Base-by-base conservation (phyloP, 2,113 vertebrate genomes). In the Meriones unguiculatus region DNA sequence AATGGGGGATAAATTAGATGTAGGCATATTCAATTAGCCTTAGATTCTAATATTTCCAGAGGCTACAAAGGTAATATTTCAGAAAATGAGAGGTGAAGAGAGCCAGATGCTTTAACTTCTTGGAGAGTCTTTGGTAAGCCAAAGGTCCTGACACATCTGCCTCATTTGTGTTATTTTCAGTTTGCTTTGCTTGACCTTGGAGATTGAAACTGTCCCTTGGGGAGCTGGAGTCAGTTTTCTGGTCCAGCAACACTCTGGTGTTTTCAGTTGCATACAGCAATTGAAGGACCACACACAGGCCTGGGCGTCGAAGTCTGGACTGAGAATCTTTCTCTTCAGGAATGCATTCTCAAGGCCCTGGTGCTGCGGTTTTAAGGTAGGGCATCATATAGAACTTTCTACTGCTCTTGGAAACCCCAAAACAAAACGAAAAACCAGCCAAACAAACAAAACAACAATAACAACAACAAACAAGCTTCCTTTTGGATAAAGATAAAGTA, bases 401-500 rank as follows among this genome's bases (percentile, higher is more conserved):
- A 46, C 62, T 24, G 35, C 28, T 88, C n/a, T 91, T 32, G 22
- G 50, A 50, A 65, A 67, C 35, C n/a, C 12, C 8, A 38, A 50
- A 32, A 38, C 2, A 69, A 28, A 28, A 46, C 46, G 4, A 46
- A 15, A 57, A 57, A 57, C 12, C 57, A 57, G 12, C 12, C 12
- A 78, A 54, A 17, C 7, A n/a, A 57, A 57, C 5, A n/a, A 81
- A 57, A 15, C 15, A 57, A 57, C 57, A 57, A 57, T 14, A 57
- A 73, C n/a, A 73, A 38, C 70, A 73, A 73, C n/a, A 41, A 25
- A n/a, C 35, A 41, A 82, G 64, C 30, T 93, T 93, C 38, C 30
- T 78, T 92, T n/a, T 91, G 32, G 65, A 72, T 59, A 77, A 95
- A 73, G n/a, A 67, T n/a, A 64, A 32, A 67, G 28, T 75, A 92